Base-by-base conservation (phyloP, 2,888 invertebrate species). In the Chaetogeoica ovagalla region DNA sequence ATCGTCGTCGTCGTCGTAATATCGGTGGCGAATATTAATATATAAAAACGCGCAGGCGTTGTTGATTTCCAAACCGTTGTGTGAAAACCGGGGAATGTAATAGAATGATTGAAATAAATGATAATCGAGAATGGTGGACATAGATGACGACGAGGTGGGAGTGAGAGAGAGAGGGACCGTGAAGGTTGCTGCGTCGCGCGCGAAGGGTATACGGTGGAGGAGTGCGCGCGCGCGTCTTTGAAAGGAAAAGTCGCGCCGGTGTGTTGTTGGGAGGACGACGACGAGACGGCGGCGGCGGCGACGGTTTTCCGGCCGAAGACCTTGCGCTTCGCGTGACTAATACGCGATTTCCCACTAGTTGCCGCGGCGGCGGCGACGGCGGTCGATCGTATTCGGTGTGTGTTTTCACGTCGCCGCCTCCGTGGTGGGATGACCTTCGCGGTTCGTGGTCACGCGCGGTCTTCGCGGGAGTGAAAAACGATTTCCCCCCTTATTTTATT, bases 281-380 rank as follows among this genome's bases (percentile, higher is more conserved):
- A n/a, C n/a, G n/a, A n/a, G 19, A 19, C 21, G 52, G 57, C 8
- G 74, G n/a, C 13, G 23, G 55, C 43, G 57, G 66, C 66, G 39
- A 23, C 17, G 55, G 55, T 79, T 79, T 79, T 79, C 79, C 71
- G 79, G 79, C 79, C 71, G 79, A 70, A 63, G 79, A 79, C 79
- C 79, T 79, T 79, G 79, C 79, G 79, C 79, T 79, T 79, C 79
- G 79, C 79, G 79, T 79, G 79, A 79, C 79, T 79, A 79, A 79
- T 71, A 43, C 39, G 57, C 79, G 79, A 79, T 79, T 79, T 79
- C 70, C 79, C 79, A 79, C 79, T 62, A 77, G 77, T 77, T 77
- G 77, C 77, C 77, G 60, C n/a, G 48, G 23, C 68, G 77, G 77
- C 70, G 70, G 77, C 77, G 70, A 52, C n/a, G 48, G 23, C 68